These are phyloP conservation scores for Acrocephalus kingi DNA, from an alignment of 2,113 vertebrate species.

Conservation along the genomic window DNA sequence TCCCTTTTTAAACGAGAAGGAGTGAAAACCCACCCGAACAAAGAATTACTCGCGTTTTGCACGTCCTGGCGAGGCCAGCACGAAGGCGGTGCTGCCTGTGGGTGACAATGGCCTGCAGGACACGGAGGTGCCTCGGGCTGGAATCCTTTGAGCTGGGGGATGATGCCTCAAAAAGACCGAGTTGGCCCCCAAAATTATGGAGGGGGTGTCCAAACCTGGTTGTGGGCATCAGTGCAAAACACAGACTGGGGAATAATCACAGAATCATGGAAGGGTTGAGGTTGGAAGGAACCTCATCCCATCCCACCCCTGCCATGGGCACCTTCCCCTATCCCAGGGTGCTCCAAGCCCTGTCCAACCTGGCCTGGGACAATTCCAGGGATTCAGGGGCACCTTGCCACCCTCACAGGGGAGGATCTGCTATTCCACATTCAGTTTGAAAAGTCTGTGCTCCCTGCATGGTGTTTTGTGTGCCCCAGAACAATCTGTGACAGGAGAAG, in stretches of 20 bases:
- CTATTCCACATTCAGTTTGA: accelerated
- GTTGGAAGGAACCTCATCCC: neutral
- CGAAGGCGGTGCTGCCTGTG: neutral
- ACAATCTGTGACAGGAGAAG: neutral
- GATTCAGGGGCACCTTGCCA: accelerated
- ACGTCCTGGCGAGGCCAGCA: accelerated
- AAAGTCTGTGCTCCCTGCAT: accelerated
- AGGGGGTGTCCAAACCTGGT: accelerated
- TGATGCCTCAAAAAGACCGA: neutral
- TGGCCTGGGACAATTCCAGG: neutral
- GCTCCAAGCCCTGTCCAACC: accelerated
- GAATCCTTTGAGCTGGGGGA: neutral
- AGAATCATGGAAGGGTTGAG: accelerated
- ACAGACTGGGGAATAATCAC: neutral
- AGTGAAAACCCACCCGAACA: neutral
- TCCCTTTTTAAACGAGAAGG: too few relatives aligned
- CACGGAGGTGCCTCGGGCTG: accelerated
- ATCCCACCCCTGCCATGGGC: neutral
- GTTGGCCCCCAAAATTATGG: neutral
- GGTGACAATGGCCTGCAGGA: neutral
- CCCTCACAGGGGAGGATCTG: neutral
- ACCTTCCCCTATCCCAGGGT: accelerated
- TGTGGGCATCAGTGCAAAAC: accelerated
- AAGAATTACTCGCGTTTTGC: accelerated
- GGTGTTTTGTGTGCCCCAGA: accelerated